Evolutionary conservation across 2,113 vertebrate species (phyloP), one percentile per base, ranked within the genome.

Genomic region (Spea multiplicata): DNA sequence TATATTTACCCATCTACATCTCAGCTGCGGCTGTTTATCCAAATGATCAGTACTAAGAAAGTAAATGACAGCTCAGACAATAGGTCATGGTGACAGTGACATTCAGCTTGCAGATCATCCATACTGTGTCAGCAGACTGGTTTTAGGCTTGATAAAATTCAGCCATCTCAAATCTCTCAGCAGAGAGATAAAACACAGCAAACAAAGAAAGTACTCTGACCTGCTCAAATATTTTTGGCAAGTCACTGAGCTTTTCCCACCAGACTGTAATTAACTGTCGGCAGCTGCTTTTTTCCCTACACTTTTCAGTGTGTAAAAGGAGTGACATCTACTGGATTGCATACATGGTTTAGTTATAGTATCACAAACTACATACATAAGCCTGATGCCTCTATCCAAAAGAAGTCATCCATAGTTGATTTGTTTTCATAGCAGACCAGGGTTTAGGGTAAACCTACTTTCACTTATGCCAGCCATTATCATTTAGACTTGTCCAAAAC

Each of bases 201-300:
- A 57, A 73, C 61, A 73, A 5, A 50, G 44, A 66, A 57, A 14
- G 44, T 64, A 57, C 77, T 17, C 62, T 73, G 77, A 80, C 77
- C 77, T 49, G 62, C 46, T 57, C n/a, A 12, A 55, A 30, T 55
- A 78, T 79, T 79, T 72, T 73, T 79, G 77, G 77, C 70, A 77
- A 53, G 49, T 49, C 66, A 30, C 14, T 69, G 16, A 47, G 45
- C 17, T 69, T 68, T 75, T 76, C 17, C 6, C 6, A n/a, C 44
- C 2, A 64, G n/a, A 30, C 52, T 46, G 53, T 71, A 73, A 67
- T 80, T 73, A 80, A 52, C 17, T 49, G 44, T 70, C 66, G 44
- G 4, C 52, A 4, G 30, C 61, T 67, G 44, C 45, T 8, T 50
- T 12, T 47, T 46, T 52, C 44, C 3, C 7, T 55, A 7, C 30